phyloP scores from a whole-genome alignment of 37 sponge, comb jelly and placozoan species.

The Hexactinellida sp. region DNA sequence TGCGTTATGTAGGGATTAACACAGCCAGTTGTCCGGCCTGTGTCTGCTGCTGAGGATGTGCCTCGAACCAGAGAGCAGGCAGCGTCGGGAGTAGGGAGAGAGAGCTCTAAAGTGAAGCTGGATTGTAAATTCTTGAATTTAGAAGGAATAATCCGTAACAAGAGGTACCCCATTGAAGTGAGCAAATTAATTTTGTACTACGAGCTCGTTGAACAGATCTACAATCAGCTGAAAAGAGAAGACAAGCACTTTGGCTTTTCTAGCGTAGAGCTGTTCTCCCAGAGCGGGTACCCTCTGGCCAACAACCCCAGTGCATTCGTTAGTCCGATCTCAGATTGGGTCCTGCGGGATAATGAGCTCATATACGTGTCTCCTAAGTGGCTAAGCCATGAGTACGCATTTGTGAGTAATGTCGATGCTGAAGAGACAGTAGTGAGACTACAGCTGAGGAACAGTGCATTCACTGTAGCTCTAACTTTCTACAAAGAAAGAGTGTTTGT shows the following conservation, averaged over 20 bases:
- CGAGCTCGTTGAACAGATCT: not conserved
- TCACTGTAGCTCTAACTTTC: not conserved
- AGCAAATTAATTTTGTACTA: not conserved
- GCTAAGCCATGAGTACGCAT: not conserved
- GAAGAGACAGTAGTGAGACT: not conserved
- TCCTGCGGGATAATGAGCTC: not conserved
- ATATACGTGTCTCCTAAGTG: not conserved
- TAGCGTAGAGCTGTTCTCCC: not conserved
- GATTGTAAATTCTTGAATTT: not conserved
- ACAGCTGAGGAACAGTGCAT: not conserved
- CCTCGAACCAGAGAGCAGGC: too few species aligned
- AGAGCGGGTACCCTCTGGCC: not conserved
- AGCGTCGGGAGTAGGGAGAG: too few species aligned
- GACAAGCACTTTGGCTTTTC: not conserved
- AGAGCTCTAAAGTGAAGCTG: too few species aligned
- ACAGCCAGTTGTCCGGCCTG: too few species aligned
- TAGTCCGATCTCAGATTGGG: not conserved
- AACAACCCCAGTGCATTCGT: not conserved
- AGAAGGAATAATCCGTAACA: not conserved
- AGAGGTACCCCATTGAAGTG: not conserved
- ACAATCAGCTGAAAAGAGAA: not conserved
- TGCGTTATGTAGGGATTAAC: too few species aligned
- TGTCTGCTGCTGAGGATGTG: too few species aligned
- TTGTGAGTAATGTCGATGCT: constrained; percentile 2
- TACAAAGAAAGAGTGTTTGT: not conserved